Evolutionary conservation across 2,888 invertebrate genomes (phyloP).

Genomic region (Conistra vaccinii): DNA sequence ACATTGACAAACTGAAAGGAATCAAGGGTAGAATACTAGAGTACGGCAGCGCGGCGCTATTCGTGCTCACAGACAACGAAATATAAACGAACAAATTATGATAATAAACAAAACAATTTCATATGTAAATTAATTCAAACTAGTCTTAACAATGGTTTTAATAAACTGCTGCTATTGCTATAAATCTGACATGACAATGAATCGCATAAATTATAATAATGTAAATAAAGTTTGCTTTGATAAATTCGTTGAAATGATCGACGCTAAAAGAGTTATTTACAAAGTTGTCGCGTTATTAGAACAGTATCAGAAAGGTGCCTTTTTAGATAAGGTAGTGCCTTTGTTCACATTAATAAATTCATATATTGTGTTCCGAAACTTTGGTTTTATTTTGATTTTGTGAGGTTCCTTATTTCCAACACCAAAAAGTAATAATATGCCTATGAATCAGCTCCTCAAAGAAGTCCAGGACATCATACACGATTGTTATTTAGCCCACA

Average conservation of each 20-base stretch:
- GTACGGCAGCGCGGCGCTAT: slow-evolving; percentile 91
- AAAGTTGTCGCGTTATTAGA: slow-evolving; percentile 79
- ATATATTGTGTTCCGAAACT: slow-evolving; percentile 81
- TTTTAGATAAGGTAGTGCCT: slow-evolving; percentile 85
- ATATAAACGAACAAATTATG: slow-evolving; percentile 82
- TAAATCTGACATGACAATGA: slow-evolving; percentile 75
- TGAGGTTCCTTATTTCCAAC: not conserved
- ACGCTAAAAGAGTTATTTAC: slow-evolving; percentile 84
- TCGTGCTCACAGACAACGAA: slow-evolving; percentile 90
- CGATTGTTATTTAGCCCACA: not conserved
- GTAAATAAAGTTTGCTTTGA: slow-evolving; percentile 85
- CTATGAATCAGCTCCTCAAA: not conserved
- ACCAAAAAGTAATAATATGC: not conserved
- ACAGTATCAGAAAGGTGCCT: slow-evolving; percentile 84
- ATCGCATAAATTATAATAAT: slow-evolving; percentile 76
- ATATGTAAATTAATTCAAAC: slow-evolving; percentile 70
- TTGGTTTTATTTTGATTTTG: slow-evolving; percentile 71
- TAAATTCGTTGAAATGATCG: slow-evolving; percentile 77
- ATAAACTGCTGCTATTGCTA: slow-evolving; percentile 81
- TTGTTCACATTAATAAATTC: slow-evolving; percentile 86
- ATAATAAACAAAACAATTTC: slow-evolving; percentile 73
- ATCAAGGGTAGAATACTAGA: slow-evolving; percentile 90
- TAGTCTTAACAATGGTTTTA: slow-evolving; percentile 72
- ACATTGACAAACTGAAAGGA: slow-evolving; percentile 89
- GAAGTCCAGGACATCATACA: not conserved